phyloP scores from a whole-genome alignment of 2,888 invertebrate genomes.

The Sialis lutaria region DNA sequence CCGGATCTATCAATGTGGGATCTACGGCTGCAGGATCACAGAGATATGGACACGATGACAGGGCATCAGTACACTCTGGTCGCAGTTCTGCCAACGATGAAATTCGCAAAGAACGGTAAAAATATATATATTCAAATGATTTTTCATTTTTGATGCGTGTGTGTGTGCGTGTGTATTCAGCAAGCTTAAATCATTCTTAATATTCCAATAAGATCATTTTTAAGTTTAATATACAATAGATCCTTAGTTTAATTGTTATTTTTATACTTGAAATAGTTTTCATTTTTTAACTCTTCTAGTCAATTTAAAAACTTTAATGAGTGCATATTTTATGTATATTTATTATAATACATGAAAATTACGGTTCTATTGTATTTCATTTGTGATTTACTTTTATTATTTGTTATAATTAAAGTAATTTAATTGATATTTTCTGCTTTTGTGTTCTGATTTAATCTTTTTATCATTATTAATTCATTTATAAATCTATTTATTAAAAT shows the following conservation, averaged over 20 bases:
- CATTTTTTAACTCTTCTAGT: no score
- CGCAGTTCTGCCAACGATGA: slow-evolving; percentile 61
- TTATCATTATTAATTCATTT: no score
- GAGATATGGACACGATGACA: slow-evolving; percentile 35
- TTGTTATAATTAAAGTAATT: no score
- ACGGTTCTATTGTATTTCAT: no score
- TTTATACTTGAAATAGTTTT: no score
- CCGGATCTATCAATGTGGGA: slow-evolving; percentile 1
- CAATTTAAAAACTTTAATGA: no score
- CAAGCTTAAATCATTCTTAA: neutral
- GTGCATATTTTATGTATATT: no score
- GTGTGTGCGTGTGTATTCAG: slow-evolving; percentile 3
- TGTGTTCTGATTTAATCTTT: no score
- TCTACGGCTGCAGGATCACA: slow-evolving; percentile 12
- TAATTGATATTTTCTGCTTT: no score
- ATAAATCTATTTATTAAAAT: no score
- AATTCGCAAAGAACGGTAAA: slow-evolving; percentile 35
- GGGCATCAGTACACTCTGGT: slow-evolving; percentile 68
- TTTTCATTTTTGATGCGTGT: slow-evolving; percentile 5
- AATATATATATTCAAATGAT: slow-evolving; percentile 12
- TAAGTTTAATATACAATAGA: neutral
- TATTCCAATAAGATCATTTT: neutral
- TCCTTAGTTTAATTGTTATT: neutral
- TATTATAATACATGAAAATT: no score
- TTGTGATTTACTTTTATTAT: no score